These are phyloP conservation scores for Ictidomys tridecemlineatus DNA, from an alignment of 2,113 vertebrate genomes.

Conservation along the genomic window DNA sequence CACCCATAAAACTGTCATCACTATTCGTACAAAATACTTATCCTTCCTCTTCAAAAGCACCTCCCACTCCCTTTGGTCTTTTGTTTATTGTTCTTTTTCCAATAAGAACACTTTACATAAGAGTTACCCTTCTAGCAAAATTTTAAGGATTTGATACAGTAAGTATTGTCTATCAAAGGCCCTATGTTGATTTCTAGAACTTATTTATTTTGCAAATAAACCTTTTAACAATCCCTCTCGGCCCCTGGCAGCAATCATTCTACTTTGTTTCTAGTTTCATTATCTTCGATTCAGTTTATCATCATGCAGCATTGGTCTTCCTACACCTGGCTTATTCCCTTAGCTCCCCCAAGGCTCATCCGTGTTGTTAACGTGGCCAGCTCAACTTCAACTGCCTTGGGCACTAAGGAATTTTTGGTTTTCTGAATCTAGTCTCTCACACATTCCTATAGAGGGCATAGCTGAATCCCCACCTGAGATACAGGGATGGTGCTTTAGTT, in stretches of 20 bases:
- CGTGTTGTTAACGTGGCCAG: not conserved
- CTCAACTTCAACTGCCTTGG: not conserved
- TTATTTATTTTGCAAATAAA: not conserved
- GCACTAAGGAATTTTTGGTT: not conserved
- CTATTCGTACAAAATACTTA: not conserved
- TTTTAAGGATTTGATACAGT: not conserved
- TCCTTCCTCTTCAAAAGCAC: no score
- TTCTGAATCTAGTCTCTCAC: not conserved
- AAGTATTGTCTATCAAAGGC: not conserved
- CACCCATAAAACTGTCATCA: not conserved
- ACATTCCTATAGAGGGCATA: not conserved
- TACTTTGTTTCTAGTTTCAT: not conserved
- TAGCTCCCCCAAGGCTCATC: not conserved
- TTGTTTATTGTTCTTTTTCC: not conserved
- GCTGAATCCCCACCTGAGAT: not conserved
- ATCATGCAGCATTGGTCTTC: not conserved
- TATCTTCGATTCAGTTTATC: not conserved
- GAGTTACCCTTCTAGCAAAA: not conserved
- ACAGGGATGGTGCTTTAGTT: not conserved
- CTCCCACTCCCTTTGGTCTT: not conserved
- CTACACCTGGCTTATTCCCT: not conserved
- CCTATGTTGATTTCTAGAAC: not conserved
- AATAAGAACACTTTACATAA: not conserved
- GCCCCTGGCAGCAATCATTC: not conserved
- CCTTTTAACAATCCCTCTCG: no score